These are phyloP conservation scores for Amia ocellicauda DNA, from an alignment of 2,113 vertebrate genomes.

Conservation along the genomic window DNA sequence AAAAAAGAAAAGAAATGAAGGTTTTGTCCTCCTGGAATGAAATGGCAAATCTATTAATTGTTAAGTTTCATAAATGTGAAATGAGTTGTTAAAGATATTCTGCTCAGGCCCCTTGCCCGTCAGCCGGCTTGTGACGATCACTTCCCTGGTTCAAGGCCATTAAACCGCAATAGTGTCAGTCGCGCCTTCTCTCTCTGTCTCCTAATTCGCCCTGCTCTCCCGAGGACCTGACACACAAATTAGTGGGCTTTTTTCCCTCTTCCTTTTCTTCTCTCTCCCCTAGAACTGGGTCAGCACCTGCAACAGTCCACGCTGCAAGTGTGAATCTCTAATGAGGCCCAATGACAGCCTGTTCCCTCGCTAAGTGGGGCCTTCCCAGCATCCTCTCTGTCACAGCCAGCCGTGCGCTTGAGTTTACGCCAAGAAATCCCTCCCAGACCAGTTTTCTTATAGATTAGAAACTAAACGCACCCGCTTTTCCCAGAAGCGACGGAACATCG, in stretches of 20 bases:
- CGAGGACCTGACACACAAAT: slow-evolving; percentile 58
- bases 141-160: slow-evolving; percentile 38
- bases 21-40: slow-evolving; percentile 10
- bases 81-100: slow-evolving; percentile 71
- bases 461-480: too few relatives aligned
- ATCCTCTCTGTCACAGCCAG: slow-evolving; percentile 15
- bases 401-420: neutral
- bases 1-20: neutral
- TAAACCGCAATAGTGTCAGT: slow-evolving; percentile 34
- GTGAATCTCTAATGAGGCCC: slow-evolving; percentile 28
- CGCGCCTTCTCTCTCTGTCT: slow-evolving; percentile 19
- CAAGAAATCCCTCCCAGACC: neutral
- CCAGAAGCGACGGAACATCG: too few relatives aligned
- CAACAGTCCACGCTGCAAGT: slow-evolving; percentile 15
- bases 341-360: slow-evolving; percentile 12
- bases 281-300: slow-evolving; percentile 60
- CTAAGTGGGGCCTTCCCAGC: slow-evolving; percentile 1
- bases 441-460: too few relatives aligned
- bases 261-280: too few relatives aligned
- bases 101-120: slow-evolving; percentile 26
- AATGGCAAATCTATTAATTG: slow-evolving; percentile 62
- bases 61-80: slow-evolving; percentile 78
- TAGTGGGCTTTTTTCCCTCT: slow-evolving; percentile 49
- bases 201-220: slow-evolving; percentile 36
- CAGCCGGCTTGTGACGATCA: slow-evolving; percentile 24